phyloP scores from a whole-genome alignment of 2,113 vertebrate species.

The Oryzias melastigma region DNA sequence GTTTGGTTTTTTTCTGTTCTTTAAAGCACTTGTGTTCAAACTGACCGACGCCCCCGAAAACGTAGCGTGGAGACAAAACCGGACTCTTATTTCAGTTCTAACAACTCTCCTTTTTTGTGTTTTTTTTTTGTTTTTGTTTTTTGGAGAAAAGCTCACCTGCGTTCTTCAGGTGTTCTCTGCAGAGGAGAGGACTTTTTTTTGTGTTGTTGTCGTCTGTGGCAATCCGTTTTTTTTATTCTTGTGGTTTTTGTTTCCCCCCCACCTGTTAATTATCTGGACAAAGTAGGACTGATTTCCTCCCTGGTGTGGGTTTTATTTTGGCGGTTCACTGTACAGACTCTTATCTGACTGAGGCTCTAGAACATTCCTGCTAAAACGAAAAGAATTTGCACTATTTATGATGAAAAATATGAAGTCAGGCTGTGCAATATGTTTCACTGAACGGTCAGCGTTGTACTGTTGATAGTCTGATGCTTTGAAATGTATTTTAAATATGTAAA shows the following conservation, averaged over 20 bases:
- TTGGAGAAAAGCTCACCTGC: slow-evolving; percentile 66
- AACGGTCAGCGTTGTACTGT: slow-evolving; percentile 91
- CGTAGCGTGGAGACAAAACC: slow-evolving; percentile 61
- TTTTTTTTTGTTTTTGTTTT: slow-evolving; percentile 70
- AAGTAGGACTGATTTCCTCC: slow-evolving; percentile 45
- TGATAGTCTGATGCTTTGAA: slow-evolving; percentile 90
- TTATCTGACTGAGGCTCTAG: slow-evolving; percentile 79
- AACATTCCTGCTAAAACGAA: slow-evolving; percentile 91
- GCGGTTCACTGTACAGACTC: slow-evolving; percentile 85
- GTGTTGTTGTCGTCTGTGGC: slow-evolving; percentile 92
- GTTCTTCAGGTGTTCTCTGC: slow-evolving; percentile 69
- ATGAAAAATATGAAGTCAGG: slow-evolving; percentile 84
- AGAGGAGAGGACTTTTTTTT: slow-evolving; percentile 84
- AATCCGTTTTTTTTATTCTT: slow-evolving; percentile 85
- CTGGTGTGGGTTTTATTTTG: slow-evolving; percentile 72
- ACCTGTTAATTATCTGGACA: slow-evolving; percentile 60
- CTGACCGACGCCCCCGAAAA: slow-evolving; percentile 28
- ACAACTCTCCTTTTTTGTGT: slow-evolving; percentile 79
- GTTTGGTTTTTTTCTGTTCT: slow-evolving; percentile 29
- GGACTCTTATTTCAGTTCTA: slow-evolving; percentile 80
- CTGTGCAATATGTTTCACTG: slow-evolving; percentile 92
- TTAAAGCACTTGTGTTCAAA: slow-evolving; percentile 27
- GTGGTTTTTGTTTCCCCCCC: slow-evolving; percentile 37
- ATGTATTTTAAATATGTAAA: slow-evolving; percentile 99
- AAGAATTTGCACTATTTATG: slow-evolving; percentile 98